phyloP scores from a whole-genome alignment of 1,140 invertebrate species.

The Steinernema khuongi region DNA sequence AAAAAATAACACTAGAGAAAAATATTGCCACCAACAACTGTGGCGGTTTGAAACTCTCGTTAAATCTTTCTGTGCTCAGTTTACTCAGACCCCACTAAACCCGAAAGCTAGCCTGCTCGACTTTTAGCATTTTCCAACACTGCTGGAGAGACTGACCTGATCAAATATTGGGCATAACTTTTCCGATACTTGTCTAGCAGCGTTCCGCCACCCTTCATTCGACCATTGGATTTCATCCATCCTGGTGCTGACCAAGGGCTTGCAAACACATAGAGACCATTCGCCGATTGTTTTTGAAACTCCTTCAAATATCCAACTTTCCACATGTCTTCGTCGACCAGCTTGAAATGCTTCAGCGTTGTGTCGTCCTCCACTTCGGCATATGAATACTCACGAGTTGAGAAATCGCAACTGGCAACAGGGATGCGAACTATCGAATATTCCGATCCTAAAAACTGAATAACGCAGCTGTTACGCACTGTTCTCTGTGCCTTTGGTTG shows the following conservation, averaged over 20 bases:
- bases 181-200: neutral
- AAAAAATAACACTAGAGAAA: too few relatives aligned
- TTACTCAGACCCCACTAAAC: neutral
- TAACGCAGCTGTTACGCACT: too few relatives aligned
- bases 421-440: conserved; percentile 74
- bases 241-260: neutral
- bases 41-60: too few relatives aligned
- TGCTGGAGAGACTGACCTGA: neutral
- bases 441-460: conserved; percentile 56
- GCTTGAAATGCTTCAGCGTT: conserved; percentile 61
- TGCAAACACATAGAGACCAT: neutral
- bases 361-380: conserved; percentile 65
- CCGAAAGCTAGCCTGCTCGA: neutral
- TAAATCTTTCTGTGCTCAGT: too few relatives aligned
- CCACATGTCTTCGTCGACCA: neutral
- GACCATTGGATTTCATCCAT: neutral
- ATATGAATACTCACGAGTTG: conserved; percentile 67
- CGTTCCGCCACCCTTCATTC: neutral
- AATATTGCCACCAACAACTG: too few relatives aligned
- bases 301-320: neutral
- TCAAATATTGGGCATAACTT: neutral
- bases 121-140: neutral
- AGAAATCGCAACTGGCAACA: conserved; percentile 78
- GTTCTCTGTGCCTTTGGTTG: conserved; percentile 60
- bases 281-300: neutral